Base-by-base conservation (phyloP, 2,888 invertebrate species). In the Drosophila cracens region DNA sequence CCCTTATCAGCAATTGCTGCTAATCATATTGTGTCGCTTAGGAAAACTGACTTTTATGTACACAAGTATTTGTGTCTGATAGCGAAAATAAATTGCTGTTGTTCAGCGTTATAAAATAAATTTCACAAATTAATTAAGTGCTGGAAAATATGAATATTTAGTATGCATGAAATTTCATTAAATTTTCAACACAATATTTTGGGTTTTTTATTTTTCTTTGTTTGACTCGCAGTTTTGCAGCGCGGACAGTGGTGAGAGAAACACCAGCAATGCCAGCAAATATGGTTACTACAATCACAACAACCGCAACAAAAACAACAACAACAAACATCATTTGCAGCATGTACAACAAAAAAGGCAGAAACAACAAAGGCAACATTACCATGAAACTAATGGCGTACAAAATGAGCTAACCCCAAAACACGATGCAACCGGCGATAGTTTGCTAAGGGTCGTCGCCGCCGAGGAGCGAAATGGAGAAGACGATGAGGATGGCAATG, bases 221-320 rank as follows among this genome's bases (percentile, higher is more conserved):
- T n/a, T 29, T 21, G 8, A 11, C 49, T 27, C 53, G 34, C 76
- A 87, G 87, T 65, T 70, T 68, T 87, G 87, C 79, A 79, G 48
- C 27, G 70, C 40, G n/a, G 62, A 64, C 60, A 69, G 60, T 46
- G 67, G 29, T 53, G 71, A 34, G 21, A 52, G n/a, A 40, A 72
- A 65, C 67, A 60, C 18, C 56, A 64, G 40, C 7, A 60, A 59
- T 65, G 49, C 48, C 51, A 64, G 58, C 48, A 73, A 66, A 66
- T 43, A 58, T 58, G 73, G 21, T 25, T 43, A 64, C 49, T 21
- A 59, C 57, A 66, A 57, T 53, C 58, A 51, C 52, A 59, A 62
- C 16, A 60, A 65, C 58, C 65, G 48, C 64, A 62, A 58, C 34
- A 59, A 38, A 56, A 62, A 57, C 57, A 76, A 64, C 59, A 81